These are phyloP conservation scores for Cerceris rybyensis DNA, from an alignment of 2,888 invertebrate species.

Conservation along the genomic window DNA sequence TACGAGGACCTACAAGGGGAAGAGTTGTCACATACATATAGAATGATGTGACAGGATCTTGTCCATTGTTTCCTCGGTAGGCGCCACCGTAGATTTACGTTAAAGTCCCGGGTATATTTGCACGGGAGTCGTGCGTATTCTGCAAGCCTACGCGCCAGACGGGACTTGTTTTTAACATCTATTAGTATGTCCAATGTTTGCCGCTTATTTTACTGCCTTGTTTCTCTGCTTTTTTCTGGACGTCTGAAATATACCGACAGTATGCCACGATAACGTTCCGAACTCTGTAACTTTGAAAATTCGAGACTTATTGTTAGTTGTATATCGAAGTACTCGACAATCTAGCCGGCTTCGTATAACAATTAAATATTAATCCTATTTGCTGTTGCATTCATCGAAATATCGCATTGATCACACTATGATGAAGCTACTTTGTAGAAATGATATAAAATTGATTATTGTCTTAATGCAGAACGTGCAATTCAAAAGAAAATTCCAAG, in stretches of 20 bases:
- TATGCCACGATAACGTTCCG: not conserved
- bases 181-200: constrained; percentile 20
- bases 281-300: not conserved
- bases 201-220: not conserved
- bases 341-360: no score
- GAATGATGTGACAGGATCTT: constrained; percentile 46
- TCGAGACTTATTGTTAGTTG: no score
- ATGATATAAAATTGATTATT: no score
- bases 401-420: no score
- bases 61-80: constrained; percentile 45
- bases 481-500: no score
- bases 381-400: no score
- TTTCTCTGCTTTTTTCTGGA: not conserved
- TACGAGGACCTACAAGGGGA: not conserved
- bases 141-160: constrained; percentile 40
- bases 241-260: not conserved
- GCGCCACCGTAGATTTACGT: constrained; percentile 44
- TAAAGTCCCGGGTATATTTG: constrained; percentile 24
- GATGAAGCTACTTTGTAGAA: no score
- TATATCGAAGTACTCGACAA: no score
- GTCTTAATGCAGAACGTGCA: no score
- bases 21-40: constrained; percentile 17
- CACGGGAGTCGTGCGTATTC: constrained; percentile 1
- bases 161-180: constrained; percentile 24
- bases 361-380: no score